Base-by-base conservation (phyloP, 2,888 invertebrate species). In the Volucella inanis region DNA sequence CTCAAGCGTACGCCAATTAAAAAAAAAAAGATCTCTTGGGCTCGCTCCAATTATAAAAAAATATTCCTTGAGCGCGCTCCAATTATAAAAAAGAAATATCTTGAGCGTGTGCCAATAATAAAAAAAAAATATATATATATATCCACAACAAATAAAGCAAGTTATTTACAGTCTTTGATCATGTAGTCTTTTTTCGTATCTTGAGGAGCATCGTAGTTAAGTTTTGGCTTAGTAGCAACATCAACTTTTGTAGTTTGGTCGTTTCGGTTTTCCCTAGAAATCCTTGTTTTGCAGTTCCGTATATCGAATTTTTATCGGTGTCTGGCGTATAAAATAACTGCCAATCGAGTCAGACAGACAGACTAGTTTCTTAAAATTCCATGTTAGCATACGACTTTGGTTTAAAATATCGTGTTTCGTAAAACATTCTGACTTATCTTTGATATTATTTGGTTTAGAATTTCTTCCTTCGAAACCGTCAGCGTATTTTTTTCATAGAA, bases 101-200 rank as follows among this genome's bases (percentile, higher is more conserved):
- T 9, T 55, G 18, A 18, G 18, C 18, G 18, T 18, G 18, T 2
- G 18, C 18, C 18, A 18, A 18, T 18, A 81, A 31, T 39, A 61
- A 71, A 18, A 8, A 10, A 18, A 18, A 70, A 49, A 55, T 22
- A 1, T 3, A 22, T 9, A n/a, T n/a, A n/a, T n/a, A n/a, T 55
- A 22, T 85, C 85, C 45, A 85, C 81, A 15, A 85, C 85, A 72
- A 85, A 85, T 18, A 85, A 52, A 14, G n/a, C n/a, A n/a, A n/a
- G n/a, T n/a, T n/a, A n/a, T n/a, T 81, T 81, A 3, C 85, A 81
- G 38, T 81, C 85, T 85, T 85, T 85, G 3, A 85, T 72, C 57
- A 80, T 81, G 4, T 81, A 85, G 45, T 81, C 67, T n/a, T 72
- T 80, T 39, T 54, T 12, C 68, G n/a, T 83, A 11, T 77, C 55